phyloP scores from a whole-genome alignment of 2,797 vertebrate species.

The Neostethus bicornis region DNA sequence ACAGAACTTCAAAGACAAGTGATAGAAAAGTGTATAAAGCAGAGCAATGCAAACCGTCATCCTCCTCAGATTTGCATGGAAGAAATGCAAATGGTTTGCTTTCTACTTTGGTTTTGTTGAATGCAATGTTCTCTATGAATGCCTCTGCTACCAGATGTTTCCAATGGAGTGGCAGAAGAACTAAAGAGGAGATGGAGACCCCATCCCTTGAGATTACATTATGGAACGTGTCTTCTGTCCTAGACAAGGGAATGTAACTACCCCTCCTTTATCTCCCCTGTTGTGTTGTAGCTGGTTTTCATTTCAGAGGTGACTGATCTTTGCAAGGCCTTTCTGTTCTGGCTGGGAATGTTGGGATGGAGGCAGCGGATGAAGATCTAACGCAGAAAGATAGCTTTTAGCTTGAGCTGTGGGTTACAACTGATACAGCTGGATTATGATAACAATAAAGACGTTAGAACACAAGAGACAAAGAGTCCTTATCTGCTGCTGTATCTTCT shows the following conservation, averaged over 20 bases:
- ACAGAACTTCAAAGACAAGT: slow-evolving; percentile 31
- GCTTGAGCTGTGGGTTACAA: slow-evolving; percentile 31
- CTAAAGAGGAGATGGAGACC: slow-evolving; percentile 34
- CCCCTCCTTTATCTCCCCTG: slow-evolving; percentile 52
- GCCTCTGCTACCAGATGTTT: slow-evolving; percentile 73
- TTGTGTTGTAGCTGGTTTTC: slow-evolving; percentile 56
- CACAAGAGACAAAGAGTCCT: slow-evolving; percentile 22
- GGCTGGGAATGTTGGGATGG: slow-evolving; percentile 21
- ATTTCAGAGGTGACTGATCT: slow-evolving; percentile 60
- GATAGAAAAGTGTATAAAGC: slow-evolving; percentile 14
- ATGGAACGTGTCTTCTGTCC: slow-evolving; percentile 55
- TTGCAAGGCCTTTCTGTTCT: slow-evolving; percentile 54
- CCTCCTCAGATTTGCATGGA: slow-evolving; percentile 30
- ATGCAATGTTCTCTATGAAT: slow-evolving; percentile 42
- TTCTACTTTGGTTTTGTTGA: slow-evolving; percentile 63
- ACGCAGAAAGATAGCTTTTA: slow-evolving; percentile 23
- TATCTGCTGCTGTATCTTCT: slow-evolving; percentile 48
- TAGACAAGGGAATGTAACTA: slow-evolving; percentile 44
- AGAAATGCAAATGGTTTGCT: slow-evolving; percentile 30
- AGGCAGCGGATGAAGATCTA: slow-evolving; percentile 40
- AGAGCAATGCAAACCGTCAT: neutral
- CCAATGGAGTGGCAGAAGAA: slow-evolving; percentile 60
- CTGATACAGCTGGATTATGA: slow-evolving; percentile 5
- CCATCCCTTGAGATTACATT: slow-evolving; percentile 38
- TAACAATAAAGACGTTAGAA: slow-evolving; percentile 15